Conservation (phyloP, 2,797 vertebrate species). For the Gobionotothen gibberifrons region DNA sequence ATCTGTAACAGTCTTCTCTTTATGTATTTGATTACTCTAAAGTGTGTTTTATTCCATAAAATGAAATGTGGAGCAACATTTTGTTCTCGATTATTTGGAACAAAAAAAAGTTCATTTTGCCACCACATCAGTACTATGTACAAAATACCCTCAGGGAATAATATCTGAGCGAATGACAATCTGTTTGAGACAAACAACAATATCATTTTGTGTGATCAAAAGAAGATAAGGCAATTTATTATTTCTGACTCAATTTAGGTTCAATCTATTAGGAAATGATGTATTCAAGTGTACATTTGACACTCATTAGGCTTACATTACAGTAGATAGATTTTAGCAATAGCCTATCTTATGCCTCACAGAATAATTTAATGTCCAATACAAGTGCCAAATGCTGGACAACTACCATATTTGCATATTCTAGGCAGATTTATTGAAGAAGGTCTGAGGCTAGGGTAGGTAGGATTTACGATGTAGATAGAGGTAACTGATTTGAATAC, state of each 20-base stretch:
- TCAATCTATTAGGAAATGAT: background rate
- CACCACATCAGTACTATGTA: background rate
- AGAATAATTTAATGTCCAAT: background rate
- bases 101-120: background rate
- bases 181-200: background rate
- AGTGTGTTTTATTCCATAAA: background rate
- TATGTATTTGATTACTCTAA: background rate
- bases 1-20: background rate
- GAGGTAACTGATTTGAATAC: background rate
- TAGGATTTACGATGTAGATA: background rate
- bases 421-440: background rate
- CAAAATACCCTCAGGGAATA: background rate
- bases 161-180: background rate
- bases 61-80: background rate
- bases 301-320: background rate
- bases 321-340: background rate
- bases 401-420: background rate
- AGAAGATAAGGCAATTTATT: background rate
- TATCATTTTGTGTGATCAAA: background rate
- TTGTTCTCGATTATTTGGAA: slow-evolving; percentile 17
- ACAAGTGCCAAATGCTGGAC: background rate
- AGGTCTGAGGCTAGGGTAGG: background rate
- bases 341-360: background rate
- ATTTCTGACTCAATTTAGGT: background rate
- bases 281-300: background rate